These are phyloP conservation scores for Amorpha juglandis DNA, from an alignment of 2,888 invertebrate genomes.

Conservation along the genomic window DNA sequence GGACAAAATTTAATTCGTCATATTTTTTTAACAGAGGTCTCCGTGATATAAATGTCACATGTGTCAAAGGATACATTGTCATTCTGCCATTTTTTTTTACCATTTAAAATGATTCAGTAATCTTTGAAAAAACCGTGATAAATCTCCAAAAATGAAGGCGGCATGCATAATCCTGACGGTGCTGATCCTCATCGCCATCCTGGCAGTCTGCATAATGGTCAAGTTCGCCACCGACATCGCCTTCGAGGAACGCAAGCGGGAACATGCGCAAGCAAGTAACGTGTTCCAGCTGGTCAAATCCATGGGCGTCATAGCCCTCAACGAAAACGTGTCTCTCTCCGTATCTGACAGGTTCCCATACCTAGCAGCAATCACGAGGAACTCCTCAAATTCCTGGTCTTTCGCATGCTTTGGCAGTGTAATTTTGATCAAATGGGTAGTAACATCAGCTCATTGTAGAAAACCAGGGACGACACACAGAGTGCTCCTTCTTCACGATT, in stretches of 20 bases:
- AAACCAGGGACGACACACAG: conserved; percentile 56
- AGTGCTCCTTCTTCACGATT: conserved; percentile 63
- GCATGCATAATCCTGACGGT: conserved; percentile 64
- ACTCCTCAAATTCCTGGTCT: conserved; percentile 55
- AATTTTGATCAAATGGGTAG: conserved; percentile 65
- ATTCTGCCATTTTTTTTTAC: too few species aligned
- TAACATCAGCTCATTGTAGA: conserved; percentile 71
- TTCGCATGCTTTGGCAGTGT: conserved; percentile 72
- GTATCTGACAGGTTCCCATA: conserved; percentile 60
- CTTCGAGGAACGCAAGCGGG: conserved; percentile 59
- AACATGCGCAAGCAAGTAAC: conserved; percentile 40
- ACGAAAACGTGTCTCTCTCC: conserved; percentile 46
- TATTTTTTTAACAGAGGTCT: too few species aligned
- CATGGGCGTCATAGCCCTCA: conserved; percentile 60
- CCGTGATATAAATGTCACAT: too few species aligned
- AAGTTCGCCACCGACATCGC: conserved; percentile 74
- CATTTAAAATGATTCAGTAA: too few species aligned
- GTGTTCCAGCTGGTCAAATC: conserved; percentile 52
- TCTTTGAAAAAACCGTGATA: not conserved
- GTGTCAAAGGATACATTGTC: too few species aligned
- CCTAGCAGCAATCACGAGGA: conserved; percentile 66
- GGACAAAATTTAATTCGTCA: too few species aligned
- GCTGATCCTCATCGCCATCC: conserved; percentile 63
- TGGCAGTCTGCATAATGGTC: conserved; percentile 75
- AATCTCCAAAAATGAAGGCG: conserved; percentile 57